These are phyloP conservation scores for Diaphora mendica DNA, from an alignment of 2,888 invertebrate species.

Conservation along the genomic window DNA sequence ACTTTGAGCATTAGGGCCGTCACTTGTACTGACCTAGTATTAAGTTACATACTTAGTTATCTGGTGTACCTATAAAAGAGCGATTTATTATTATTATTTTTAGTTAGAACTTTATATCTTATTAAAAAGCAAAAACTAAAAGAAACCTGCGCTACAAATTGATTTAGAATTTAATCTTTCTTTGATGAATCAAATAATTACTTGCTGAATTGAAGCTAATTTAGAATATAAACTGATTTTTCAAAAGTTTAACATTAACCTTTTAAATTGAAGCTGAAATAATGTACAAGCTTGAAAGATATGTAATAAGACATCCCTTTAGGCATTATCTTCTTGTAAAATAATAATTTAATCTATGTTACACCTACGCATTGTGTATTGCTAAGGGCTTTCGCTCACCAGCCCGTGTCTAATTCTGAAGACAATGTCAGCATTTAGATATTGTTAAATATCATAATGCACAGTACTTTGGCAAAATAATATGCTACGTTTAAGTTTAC, in stretches of 20 bases:
- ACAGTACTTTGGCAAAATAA: conserved; percentile 73
- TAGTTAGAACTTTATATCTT: not conserved
- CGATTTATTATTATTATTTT: no score
- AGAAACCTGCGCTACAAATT: not conserved
- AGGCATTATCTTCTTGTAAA: conserved; percentile 34
- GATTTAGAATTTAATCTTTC: no score
- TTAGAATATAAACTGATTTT: not conserved
- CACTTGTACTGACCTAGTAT: no score
- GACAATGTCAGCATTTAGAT: conserved; percentile 81
- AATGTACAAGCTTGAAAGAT: not conserved
- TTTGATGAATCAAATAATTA: no score
- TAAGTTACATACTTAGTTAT: no score
- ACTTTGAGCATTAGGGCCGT: no score
- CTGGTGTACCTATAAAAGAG: no score
- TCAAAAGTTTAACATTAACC: not conserved
- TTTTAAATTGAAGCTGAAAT: not conserved
- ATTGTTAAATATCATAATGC: conserved; percentile 81
- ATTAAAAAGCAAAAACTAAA: not conserved
- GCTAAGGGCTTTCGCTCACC: conserved; percentile 62
- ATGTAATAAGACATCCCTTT: conserved; percentile 18
- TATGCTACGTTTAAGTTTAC: conserved; percentile 57
- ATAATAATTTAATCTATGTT: conserved; percentile 62
- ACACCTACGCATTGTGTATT: conserved; percentile 69
- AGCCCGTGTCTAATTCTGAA: conserved; percentile 77
- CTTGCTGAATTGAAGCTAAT: not conserved